A percentile compares a stretch with the other conserved stretches of the same genome.
phyloP scores from a whole-genome alignment of 2,113 vertebrate genomes.

The Scomber scombrus region DNA sequence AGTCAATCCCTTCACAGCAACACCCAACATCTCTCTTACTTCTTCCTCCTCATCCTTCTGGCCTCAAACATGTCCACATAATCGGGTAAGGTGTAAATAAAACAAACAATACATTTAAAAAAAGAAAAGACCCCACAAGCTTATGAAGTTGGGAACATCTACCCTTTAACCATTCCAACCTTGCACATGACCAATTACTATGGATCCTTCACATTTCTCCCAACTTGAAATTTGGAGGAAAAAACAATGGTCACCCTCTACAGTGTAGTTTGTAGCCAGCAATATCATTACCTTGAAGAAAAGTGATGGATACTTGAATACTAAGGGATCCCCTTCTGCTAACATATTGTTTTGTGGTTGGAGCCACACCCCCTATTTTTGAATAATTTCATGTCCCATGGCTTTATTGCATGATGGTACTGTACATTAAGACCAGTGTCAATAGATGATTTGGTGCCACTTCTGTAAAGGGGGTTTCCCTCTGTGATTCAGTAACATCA shows the following conservation, averaged over 20 bases:
- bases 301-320: not conserved
- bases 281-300: no score
- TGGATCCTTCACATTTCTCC: no score
- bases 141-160: no score
- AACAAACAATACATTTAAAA: no score
- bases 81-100: not conserved
- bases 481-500: not conserved
- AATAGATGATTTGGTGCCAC: not conserved
- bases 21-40: constrained; percentile 3
- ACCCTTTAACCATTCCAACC: no score
- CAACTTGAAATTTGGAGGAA: no score
- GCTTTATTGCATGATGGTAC: not conserved
- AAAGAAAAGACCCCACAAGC: not conserved
- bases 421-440: no score
- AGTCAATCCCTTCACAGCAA: not conserved
- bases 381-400: not conserved
- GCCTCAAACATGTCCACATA: not conserved
- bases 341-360: not conserved
- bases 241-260: no score
- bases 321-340: not conserved
- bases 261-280: no score
- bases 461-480: not conserved
- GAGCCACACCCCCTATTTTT: not conserved
- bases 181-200: no score
- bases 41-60: constrained; percentile 5